Base-by-base conservation (phyloP, 1,140 invertebrate species). In the Cydia fagiglandana region DNA sequence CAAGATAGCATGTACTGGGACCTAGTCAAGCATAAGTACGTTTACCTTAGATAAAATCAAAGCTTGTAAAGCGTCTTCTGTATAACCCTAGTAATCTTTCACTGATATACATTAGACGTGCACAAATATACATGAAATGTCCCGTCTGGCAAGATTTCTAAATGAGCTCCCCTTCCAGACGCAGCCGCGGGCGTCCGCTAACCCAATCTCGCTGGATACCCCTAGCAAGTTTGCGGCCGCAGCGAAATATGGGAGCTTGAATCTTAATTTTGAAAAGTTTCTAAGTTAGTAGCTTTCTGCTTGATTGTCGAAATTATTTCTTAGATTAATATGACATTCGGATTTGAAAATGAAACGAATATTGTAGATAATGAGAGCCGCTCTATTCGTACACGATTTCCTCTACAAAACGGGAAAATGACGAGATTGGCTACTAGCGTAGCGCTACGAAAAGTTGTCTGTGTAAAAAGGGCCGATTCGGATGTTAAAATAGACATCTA, bases 111-210 rank as follows among this genome's bases (percentile, higher is more conserved):
- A n/a, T 61, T 20, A 24, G 24, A 10, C 1, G n/a, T 41, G 13
- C 15, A 38, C 66, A 17, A 70, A 70, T 45, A 9, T 68, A 68
- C 28, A 68, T 30, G 28, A 70, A 45, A 17, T 45, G 34, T 70
- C 30, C 24, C 34, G 30, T 70, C 66, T 70, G 34, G 66, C 30
- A 70, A 66, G 64, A 66, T 66, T 70, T 70, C 66, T 41, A 70
- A 70, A 70, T 38, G 66, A 70, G 66, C 66, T 70, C 66, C 66
- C 66, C 66, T 70, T 20, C 13, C 66, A 70, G 66, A 70, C 66
- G 66, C 34, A 70, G 66, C 66, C 66, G 30, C 30, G 30, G 66
- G 66, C 66, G 30, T 9, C 34, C 30, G 66, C 66, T 70, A 70
- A 70, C 30, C 66, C 66, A 70, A 70, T 70, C 66, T 38, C n/a